Percentiles rank a stretch among this genome's conserved stretches.
These are phyloP conservation scores for Oreocharis arfaki DNA, from an alignment of 2,113 vertebrate species.

Conservation along the genomic window DNA sequence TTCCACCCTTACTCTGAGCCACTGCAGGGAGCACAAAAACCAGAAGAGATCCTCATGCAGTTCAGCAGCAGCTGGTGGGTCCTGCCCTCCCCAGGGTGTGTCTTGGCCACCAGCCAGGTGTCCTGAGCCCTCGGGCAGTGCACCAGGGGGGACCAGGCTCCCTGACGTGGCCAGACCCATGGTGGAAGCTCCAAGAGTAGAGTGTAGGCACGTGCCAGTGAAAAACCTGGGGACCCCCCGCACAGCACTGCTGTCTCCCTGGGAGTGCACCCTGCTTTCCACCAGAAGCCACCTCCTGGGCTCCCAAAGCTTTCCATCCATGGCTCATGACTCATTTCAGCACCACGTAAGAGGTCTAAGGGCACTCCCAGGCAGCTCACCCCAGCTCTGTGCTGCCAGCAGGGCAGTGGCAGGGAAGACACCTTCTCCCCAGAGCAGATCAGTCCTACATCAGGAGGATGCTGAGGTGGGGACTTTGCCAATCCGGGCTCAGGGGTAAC, in stretches of 20 bases:
- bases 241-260: not conserved
- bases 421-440: not conserved
- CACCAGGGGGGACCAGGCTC: not conserved
- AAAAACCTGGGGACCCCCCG: not conserved
- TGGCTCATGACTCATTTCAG: not conserved
- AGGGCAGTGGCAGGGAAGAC: not conserved
- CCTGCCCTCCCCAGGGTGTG: not conserved
- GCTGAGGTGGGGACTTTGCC: not conserved
- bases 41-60: not conserved
- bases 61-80: not conserved
- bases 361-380: not conserved
- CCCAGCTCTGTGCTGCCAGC: not conserved
- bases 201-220: not conserved
- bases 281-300: not conserved
- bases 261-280: not conserved
- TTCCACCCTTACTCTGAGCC: not conserved
- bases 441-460: not conserved
- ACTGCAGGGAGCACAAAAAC: not conserved
- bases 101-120: not conserved
- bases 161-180: not conserved
- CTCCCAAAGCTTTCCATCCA: not conserved
- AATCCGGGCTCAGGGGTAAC: not conserved
- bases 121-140: not conserved
- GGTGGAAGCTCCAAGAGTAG: not conserved
- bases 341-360: not conserved